Evolutionary conservation across 1,140 invertebrate species (phyloP), one percentile per base, ranked within the genome.

Genomic region (Pogonomyrmex barbatus): DNA sequence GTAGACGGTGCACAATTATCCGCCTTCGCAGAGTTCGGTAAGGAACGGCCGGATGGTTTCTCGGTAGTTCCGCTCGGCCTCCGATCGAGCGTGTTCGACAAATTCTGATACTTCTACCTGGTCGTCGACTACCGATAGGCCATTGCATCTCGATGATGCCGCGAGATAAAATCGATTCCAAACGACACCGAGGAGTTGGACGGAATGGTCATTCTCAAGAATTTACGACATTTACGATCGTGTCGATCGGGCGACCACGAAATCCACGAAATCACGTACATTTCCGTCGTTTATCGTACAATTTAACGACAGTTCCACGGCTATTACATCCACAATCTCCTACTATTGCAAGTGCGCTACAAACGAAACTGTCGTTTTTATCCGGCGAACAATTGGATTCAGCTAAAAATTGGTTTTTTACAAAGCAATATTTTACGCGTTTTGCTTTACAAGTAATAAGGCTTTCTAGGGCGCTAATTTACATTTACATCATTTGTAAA

Each of bases 191-290:
- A 60, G 50, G 24, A 50, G n/a, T 54, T 62, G 42, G 58, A 83
- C 54, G 14, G 62, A 73, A 54, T 52, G 12, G 12, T 88, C 76
- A 81, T 87, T 52, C 54, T 52, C 63, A 17, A 39, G 50, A 86
- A 87, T 85, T 87, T 85, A 76, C 82, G 84, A 87, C 87, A 36
- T 87, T 88, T 87, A 86, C 65, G 87, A 88, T 79, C 75, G 65
- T 71, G 75, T 87, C 67, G 62, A 56, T 77, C n/a, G 81, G 6
- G 1, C 85, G 65, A 52, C 50, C 56, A 36, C 42, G 62, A 75
- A 85, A 85, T 58, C 71, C 86, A 58, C 45, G 56, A 24, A 24
- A 24, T 54, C 58, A 33, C 68, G 36, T 39, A 42, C 6, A 63
- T 60, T 54, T 52, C 33, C 39, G 39, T 56, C 47, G 33, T 77